Evolutionary conservation across 2,888 invertebrate species (phyloP), one percentile per base, ranked within the genome.

Genomic region (Habroteleia sp.): DNA sequence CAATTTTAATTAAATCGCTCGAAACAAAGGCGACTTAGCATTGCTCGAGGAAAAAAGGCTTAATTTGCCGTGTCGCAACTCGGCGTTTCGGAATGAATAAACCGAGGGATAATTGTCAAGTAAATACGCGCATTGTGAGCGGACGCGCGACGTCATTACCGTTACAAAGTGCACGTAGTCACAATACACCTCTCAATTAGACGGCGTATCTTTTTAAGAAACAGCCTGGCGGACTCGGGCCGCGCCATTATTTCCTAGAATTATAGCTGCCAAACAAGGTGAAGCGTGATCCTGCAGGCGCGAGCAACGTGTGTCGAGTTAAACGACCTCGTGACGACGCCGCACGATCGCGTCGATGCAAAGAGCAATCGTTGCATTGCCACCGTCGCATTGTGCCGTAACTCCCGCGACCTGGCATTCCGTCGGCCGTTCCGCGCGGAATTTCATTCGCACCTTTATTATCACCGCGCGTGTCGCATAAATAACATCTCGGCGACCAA

Each of bases 301-400:
- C 60, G 78, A 29, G 69, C 48, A 69, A 83, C 83, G 83, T 83
- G 79, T 79, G 81, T 77, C 77, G 84, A 83, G 82, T 85, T 84
- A 83, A 85, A 83, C 71, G 81, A 78, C 77, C 80, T 80, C 85
- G 84, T 85, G 85, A 83, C 81, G 77, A 63, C 82, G 81, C 76
- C 82, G 72, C 80, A 68, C 66, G 77, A 81, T 81, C 74, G 50
- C 35, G 44, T 23, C 50, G 44, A 63, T 68, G 73, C 50, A 75
- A 77, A 74, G 66, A 62, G 68, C 66, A 52, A 54, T 52, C 72
- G 80, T 79, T 79, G 83, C 31, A 54, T 80, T 80, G 82, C 80
- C 78, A 82, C 80, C 77, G 56, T 69, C 66, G 62, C 52, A 74
- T 74, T 69, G 69, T 46, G 39, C 54, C n/a, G 14, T 44, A 52